Percentiles rank a stretch among this genome's conserved stretches.
Conservation (phyloP, 53 echinoderm and acorn worm species). For the Apostichopus leukothele region DNA sequence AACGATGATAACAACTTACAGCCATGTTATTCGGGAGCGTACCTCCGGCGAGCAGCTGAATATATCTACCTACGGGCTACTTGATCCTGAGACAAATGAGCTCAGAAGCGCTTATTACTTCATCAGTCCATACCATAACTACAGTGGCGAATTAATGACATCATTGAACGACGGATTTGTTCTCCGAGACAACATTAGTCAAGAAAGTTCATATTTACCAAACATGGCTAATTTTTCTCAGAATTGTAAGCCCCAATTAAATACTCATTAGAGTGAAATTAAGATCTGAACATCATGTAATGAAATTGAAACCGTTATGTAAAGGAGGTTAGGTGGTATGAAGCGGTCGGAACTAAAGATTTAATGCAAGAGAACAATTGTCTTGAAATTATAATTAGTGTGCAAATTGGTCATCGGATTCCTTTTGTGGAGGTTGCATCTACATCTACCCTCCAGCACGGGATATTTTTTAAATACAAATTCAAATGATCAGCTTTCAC, state of each 20-base stretch:
- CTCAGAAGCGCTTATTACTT: background rate
- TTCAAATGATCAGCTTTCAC: too few relatives aligned
- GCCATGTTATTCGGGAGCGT: background rate
- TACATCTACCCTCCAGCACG: too few relatives aligned
- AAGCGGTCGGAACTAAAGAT: too few relatives aligned
- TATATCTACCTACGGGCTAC: background rate
- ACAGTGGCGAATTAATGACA: background rate
- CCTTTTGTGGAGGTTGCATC: too few relatives aligned
- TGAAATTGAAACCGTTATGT: too few relatives aligned
- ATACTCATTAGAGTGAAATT: too few relatives aligned
- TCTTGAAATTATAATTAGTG: too few relatives aligned
- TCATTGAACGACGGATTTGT: background rate
- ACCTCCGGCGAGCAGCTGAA: background rate
- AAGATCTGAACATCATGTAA: too few relatives aligned
- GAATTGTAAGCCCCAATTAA: background rate
- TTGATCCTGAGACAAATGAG: background rate
- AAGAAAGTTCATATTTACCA: background rate
- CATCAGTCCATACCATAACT: background rate
- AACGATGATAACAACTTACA: background rate
- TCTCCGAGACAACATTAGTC: background rate
- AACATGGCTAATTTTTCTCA: background rate
- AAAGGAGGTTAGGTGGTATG: too few relatives aligned
- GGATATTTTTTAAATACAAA: too few relatives aligned
- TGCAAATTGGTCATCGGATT: too few relatives aligned
- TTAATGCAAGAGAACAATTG: too few relatives aligned